Evolutionary conservation across 2,888 invertebrate genomes (phyloP).

Genomic region (Acholoe squamosa): DNA sequence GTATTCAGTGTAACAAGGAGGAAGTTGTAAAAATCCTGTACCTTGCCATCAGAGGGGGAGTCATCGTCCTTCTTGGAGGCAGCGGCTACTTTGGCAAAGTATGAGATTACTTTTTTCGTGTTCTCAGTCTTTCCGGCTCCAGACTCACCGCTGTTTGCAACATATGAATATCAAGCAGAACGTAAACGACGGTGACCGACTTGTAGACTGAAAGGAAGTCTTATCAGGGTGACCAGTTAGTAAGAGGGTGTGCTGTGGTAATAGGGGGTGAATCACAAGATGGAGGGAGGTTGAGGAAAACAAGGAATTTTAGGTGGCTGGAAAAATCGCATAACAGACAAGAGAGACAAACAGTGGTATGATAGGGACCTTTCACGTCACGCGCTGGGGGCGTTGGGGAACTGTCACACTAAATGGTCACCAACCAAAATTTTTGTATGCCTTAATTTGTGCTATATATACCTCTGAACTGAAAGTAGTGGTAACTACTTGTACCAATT

Average conservation of each 20-base stretch:
- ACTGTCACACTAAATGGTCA: too few relatives aligned
- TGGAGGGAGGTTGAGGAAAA: not conserved
- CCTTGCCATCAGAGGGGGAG: not conserved
- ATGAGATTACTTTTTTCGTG: constrained; percentile 99
- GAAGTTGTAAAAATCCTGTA: not conserved
- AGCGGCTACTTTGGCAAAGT: constrained; percentile 87
- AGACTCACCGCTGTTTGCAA: constrained; percentile 91
- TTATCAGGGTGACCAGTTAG: not conserved
- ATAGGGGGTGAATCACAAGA: not conserved
- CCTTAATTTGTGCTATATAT: too few relatives aligned
- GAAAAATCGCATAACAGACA: too few relatives aligned
- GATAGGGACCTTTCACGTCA: too few relatives aligned
- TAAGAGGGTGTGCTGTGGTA: not conserved
- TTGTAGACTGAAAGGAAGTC: constrained; percentile 1
- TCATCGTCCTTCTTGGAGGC: constrained; percentile 55
- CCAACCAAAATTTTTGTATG: too few relatives aligned
- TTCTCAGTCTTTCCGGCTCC: constrained; percentile 99
- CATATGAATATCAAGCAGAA: not conserved
- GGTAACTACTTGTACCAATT: too few relatives aligned
- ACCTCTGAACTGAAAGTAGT: too few relatives aligned
- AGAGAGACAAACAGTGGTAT: not conserved
- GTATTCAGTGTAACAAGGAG: not conserved
- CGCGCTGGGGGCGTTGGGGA: not conserved
- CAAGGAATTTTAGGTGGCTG: not conserved
- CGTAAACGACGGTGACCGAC: not conserved